phyloP scores from a whole-genome alignment of 2,888 invertebrate genomes.

The Boloria euphrosyne region DNA sequence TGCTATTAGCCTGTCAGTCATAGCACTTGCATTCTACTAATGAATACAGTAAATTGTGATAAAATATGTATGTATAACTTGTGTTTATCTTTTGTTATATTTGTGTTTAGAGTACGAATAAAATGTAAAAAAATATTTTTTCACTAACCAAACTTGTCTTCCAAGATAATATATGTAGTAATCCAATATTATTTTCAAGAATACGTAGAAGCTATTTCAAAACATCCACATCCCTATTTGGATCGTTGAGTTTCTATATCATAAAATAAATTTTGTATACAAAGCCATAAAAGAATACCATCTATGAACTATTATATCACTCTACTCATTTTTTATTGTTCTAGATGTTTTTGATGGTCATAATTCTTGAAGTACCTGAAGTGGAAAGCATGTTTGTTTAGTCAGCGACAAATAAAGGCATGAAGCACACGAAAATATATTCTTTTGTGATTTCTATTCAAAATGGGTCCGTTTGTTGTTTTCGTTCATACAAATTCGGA shows the following conservation, averaged over 20 bases:
- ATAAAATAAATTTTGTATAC: constrained; percentile 2
- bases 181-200: too few relatives aligned
- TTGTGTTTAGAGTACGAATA: too few relatives aligned
- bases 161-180: background rate
- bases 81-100: too few relatives aligned
- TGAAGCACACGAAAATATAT: constrained; percentile 74
- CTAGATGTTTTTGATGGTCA: constrained; percentile 17
- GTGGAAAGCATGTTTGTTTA: constrained; percentile 49
- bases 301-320: constrained; percentile 10
- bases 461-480: constrained; percentile 72
- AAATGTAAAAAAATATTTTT: too few relatives aligned
- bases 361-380: constrained; percentile 39
- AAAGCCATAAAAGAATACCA: constrained; percentile 15
- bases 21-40: too few relatives aligned
- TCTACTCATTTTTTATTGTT: constrained; percentile 10
- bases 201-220: background rate
- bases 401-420: constrained; percentile 65
- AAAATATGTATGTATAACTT: too few relatives aligned
- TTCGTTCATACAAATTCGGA: constrained; percentile 76
- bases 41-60: too few relatives aligned
- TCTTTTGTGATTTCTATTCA: constrained; percentile 64
- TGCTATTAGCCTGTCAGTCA: too few relatives aligned
- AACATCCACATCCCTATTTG: background rate
- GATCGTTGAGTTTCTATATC: background rate
- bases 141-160: too few relatives aligned